Evolutionary conservation across 1,140 invertebrate species (phyloP).

Genomic region (Lycorma delicatula): DNA sequence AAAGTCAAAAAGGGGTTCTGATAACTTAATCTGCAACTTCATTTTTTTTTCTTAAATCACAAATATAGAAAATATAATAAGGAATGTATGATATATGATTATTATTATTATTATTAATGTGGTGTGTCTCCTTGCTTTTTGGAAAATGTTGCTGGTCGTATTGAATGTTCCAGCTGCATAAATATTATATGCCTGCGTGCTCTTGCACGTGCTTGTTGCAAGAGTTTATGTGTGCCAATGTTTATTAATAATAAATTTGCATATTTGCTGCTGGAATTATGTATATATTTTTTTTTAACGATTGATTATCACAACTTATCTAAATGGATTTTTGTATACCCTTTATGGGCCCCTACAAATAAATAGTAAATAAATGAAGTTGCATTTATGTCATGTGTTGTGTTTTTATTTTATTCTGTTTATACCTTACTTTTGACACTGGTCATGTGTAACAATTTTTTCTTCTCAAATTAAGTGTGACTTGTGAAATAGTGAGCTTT

Average conservation of each 20-base stretch:
- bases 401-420: conserved; percentile 12
- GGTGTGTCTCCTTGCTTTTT: too few relatives aligned
- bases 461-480: too few relatives aligned
- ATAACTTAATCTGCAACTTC: background rate
- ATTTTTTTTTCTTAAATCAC: too few relatives aligned
- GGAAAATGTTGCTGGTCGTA: too few relatives aligned
- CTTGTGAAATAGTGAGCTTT: too few relatives aligned
- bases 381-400: conserved; percentile 21
- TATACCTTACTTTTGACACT: background rate
- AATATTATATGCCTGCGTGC: conserved; percentile 11
- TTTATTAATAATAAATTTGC: conserved; percentile 16
- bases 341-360: conserved; percentile 20
- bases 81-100: too few relatives aligned
- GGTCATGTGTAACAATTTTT: too few relatives aligned
- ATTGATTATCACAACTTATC: conserved; percentile 18
- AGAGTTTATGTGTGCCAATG: conserved; percentile 25
- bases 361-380: conserved; percentile 25
- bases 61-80: too few relatives aligned
- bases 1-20: background rate
- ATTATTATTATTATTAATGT: too few relatives aligned
- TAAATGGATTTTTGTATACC: conserved; percentile 17
- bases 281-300: conserved; percentile 13
- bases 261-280: conserved; percentile 17
- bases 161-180: background rate
- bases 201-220: conserved; percentile 13